phyloP scores from a whole-genome alignment of 2,797 vertebrate genomes.

The Muscicapa comitata region DNA sequence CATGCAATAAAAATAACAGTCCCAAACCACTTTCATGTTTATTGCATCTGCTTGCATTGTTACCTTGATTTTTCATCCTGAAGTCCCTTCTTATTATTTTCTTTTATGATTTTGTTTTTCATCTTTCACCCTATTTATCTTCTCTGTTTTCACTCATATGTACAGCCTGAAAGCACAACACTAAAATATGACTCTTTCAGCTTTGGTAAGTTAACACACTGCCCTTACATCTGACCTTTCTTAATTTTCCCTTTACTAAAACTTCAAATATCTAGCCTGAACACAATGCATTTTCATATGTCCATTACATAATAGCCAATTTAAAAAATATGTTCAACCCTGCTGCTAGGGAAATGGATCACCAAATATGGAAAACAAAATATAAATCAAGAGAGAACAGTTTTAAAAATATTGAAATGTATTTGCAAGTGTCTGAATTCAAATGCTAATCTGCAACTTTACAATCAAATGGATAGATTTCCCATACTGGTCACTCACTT shows the following conservation, averaged over 20 bases:
- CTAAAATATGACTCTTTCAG: not conserved
- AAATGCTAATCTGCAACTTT: not conserved
- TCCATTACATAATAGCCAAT: not conserved
- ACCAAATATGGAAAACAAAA: not conserved
- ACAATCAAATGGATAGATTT: not conserved
- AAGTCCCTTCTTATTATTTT: not conserved
- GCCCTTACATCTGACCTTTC: not conserved
- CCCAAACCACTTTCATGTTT: conserved; percentile 7
- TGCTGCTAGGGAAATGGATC: not conserved
- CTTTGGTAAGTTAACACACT: conserved; percentile 6
- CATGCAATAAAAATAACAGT: conserved; percentile 46
- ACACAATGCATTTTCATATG: not conserved
- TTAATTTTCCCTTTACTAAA: not conserved
- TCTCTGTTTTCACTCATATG: not conserved
- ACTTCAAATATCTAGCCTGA: not conserved
- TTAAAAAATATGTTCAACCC: not conserved
- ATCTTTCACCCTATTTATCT: not conserved
- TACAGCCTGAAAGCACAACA: not conserved
- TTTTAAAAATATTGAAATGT: not conserved
- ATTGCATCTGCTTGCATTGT: conserved; percentile 9
- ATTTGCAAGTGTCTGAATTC: not conserved
- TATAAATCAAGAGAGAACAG: not conserved
- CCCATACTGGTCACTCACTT: fast-evolving
- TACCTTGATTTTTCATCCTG: conserved; percentile 52
- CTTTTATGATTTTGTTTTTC: not conserved